Percentiles rank a stretch among this genome's conserved stretches.
phyloP scores from a whole-genome alignment of 2,113 vertebrate genomes.

The Apistogramma diplotaenia region DNA sequence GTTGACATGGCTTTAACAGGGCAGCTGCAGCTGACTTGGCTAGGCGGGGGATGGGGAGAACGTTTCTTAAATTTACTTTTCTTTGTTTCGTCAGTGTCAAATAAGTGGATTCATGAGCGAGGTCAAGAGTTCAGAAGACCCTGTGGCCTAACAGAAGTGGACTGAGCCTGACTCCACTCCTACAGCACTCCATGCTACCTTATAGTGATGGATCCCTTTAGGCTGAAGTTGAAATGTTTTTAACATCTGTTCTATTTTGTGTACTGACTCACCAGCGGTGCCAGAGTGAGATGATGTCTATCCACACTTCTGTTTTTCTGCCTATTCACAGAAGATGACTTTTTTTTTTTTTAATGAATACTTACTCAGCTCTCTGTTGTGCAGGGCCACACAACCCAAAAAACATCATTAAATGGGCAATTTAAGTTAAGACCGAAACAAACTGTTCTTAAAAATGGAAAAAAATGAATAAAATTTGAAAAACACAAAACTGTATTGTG shows the following conservation, averaged over 20 bases:
- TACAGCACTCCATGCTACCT: neutral
- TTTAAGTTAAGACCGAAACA: neutral
- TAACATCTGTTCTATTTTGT: neutral
- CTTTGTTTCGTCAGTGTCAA: constrained; percentile 84
- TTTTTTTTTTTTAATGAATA: neutral
- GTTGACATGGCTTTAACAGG: no score
- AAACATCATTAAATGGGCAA: neutral
- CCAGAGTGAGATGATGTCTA: neutral
- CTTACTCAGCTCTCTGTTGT: neutral
- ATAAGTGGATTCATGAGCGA: constrained; percentile 98
- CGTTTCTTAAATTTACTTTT: neutral
- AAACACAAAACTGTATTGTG: neutral
- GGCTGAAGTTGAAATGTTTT: neutral
- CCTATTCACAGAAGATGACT: neutral
- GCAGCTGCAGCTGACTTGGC: no score
- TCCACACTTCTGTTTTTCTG: neutral
- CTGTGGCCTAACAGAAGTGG: constrained; percentile 92
- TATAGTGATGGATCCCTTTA: neutral
- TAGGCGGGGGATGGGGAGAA: no score
- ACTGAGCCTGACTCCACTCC: constrained; percentile 73
- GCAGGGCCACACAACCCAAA: neutral
- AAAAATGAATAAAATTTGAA: neutral
- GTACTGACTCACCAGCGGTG: neutral
- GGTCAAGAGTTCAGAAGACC: constrained; percentile 96
- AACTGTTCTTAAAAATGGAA: neutral